Conservation (phyloP, 2,888 invertebrate species). For the Rhingia campestris region DNA sequence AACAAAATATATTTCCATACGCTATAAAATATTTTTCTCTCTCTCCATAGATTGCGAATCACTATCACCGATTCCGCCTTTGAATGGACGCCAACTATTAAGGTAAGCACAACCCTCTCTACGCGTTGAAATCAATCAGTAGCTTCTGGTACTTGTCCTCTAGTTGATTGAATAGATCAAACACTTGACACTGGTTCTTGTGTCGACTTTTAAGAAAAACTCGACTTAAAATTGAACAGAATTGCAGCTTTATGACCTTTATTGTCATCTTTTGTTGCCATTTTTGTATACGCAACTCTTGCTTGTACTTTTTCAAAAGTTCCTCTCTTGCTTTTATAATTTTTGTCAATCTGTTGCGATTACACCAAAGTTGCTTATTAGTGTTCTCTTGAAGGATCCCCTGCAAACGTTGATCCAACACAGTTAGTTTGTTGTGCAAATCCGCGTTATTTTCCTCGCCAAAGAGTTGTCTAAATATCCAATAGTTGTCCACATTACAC, state of each 20-base stretch:
- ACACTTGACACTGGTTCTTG: slow-evolving; percentile 49
- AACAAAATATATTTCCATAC: slow-evolving; percentile 2
- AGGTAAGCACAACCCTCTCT: slow-evolving; percentile 44
- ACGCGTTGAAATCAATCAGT: slow-evolving; percentile 31
- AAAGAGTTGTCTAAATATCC: slow-evolving; percentile 52
- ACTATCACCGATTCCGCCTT: slow-evolving; percentile 38
- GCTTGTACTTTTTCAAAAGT: slow-evolving; percentile 74
- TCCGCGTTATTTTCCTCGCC: slow-evolving; percentile 48
- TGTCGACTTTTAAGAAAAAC: slow-evolving; percentile 75
- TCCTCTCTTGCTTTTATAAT: slow-evolving; percentile 74
- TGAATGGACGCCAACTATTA: slow-evolving; percentile 42
- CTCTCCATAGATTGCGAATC: slow-evolving; percentile 54
- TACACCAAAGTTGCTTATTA: background rate
- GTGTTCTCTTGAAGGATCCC: slow-evolving; percentile 21
- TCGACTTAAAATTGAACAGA: slow-evolving; percentile 76
- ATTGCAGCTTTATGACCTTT: slow-evolving; percentile 75
- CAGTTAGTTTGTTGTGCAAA: slow-evolving; percentile 21
- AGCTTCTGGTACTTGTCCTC: slow-evolving; percentile 61
- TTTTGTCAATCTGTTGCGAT: slow-evolving; percentile 44
- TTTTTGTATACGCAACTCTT: slow-evolving; percentile 72
- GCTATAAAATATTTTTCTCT: background rate
- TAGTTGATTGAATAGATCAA: slow-evolving; percentile 50
- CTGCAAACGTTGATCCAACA: slow-evolving; percentile 52
- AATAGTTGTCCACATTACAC: slow-evolving; percentile 5
- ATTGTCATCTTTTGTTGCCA: slow-evolving; percentile 75